Conservation (phyloP, 2,888 invertebrate species). For the Ophion slaviceki region DNA sequence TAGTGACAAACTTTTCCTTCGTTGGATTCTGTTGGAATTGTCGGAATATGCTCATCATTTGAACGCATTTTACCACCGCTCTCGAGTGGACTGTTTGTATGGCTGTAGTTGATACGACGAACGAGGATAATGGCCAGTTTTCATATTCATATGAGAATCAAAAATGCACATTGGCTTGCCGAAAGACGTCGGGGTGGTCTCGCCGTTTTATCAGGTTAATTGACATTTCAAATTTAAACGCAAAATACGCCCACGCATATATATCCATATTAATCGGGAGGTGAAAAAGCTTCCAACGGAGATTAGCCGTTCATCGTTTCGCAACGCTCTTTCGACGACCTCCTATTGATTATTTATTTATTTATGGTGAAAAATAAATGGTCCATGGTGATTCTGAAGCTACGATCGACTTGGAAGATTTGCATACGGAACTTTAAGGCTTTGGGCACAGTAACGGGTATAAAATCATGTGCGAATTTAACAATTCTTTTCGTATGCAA, state of each 20-base stretch:
- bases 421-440: too few species aligned
- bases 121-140: too few species aligned
- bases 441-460: too few species aligned
- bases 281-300: conserved; percentile 36
- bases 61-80: background rate
- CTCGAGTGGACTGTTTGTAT: background rate
- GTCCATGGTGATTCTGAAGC: too few species aligned
- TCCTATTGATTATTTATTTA: conserved; percentile 9
- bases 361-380: background rate
- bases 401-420: too few species aligned
- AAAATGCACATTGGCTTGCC: too few species aligned
- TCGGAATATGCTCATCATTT: background rate
- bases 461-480: too few species aligned
- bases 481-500: too few species aligned
- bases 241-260: background rate
- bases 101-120: background rate
- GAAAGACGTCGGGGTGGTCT: too few species aligned
- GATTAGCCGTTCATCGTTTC: conserved; percentile 29
- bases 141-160: too few species aligned
- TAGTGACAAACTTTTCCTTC: background rate
- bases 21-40: background rate
- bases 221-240: background rate
- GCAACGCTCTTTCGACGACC: conserved; percentile 38
- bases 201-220: background rate
- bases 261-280: background rate